These are phyloP conservation scores for Argyrosomus japonicus DNA, from an alignment of 2,113 vertebrate species.

Conservation along the genomic window DNA sequence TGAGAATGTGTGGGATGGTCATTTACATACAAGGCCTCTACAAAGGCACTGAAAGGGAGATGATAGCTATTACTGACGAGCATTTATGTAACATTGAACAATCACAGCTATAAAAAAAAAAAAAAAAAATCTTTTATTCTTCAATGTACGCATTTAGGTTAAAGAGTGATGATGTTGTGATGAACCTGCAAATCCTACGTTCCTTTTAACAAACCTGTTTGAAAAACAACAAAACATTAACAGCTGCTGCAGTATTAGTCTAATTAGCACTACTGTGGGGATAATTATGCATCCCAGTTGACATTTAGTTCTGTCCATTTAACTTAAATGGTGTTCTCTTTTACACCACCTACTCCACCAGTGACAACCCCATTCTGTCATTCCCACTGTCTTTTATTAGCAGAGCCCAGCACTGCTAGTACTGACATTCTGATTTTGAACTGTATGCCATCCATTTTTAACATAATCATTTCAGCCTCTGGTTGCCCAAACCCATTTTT, in stretches of 20 bases:
- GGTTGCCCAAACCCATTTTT: conserved; percentile 34
- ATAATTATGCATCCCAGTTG: conserved; percentile 11
- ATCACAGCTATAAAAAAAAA: conserved; percentile 9
- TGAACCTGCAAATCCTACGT: background rate
- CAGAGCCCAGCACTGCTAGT: conserved; percentile 5
- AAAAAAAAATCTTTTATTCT: background rate
- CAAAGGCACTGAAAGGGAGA: conserved; percentile 24
- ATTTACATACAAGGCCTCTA: conserved; percentile 50
- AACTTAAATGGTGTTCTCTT: conserved; percentile 4
- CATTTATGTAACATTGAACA: conserved; percentile 40
- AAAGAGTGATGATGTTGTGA: conserved; percentile 6
- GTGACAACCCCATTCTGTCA: conserved; percentile 56
- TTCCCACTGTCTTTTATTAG: conserved; percentile 46
- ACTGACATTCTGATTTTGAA: conserved; percentile 67
- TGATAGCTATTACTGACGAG: conserved; percentile 29
- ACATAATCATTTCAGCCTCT: conserved; percentile 68
- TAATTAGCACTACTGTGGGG: conserved; percentile 24
- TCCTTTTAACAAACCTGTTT: background rate
- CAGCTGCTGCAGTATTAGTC: background rate
- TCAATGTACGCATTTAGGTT: background rate
- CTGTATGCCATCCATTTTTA: conserved; percentile 64
- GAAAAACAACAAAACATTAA: conserved; percentile 1
- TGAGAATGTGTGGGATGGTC: conserved; percentile 62
- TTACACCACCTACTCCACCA: conserved; percentile 2
- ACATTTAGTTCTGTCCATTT: conserved; percentile 29